A percentile compares a stretch with the other conserved stretches of the same genome.
phyloP scores from a whole-genome alignment of 2,797 vertebrate genomes.

The Falco naumanni region DNA sequence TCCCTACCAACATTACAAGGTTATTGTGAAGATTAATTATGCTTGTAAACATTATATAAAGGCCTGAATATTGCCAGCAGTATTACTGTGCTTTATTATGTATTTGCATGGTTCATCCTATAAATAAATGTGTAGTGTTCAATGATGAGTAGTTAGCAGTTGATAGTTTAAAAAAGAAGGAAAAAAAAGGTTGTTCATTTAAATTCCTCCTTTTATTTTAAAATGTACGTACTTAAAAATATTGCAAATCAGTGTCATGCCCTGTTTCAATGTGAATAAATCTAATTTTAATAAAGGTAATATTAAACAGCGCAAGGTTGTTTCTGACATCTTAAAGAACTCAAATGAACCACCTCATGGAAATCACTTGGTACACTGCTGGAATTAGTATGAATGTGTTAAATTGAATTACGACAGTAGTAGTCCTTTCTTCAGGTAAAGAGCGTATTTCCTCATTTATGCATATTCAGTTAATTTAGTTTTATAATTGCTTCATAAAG shows the following conservation, averaged over 20 bases:
- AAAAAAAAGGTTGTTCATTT: background rate
- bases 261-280: conserved; percentile 51
- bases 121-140: conserved; percentile 31
- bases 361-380: background rate
- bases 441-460: conserved; percentile 16
- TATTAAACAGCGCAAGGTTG: conserved; percentile 28
- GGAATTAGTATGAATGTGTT: background rate
- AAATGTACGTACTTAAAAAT: conserved; percentile 19
- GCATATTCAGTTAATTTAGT: background rate
- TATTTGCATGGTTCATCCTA: conserved; percentile 22
- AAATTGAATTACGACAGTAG: background rate
- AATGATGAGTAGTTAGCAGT: conserved; percentile 2
- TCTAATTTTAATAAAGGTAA: conserved; percentile 41
- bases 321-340: conserved; percentile 31
- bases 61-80: conserved; percentile 10
- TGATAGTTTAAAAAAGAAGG: conserved; percentile 7
- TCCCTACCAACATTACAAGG: conserved; percentile 35
- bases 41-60: conserved; percentile 59
- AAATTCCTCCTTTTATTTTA: conserved; percentile 41
- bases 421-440: background rate
- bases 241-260: conserved; percentile 42
- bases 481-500: conserved; percentile 35
- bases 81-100: conserved; percentile 29
- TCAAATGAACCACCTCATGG: background rate
- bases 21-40: conserved; percentile 64